Conservation (phyloP, 1,140 invertebrate species). For the Drosophila quadrilineata region DNA sequence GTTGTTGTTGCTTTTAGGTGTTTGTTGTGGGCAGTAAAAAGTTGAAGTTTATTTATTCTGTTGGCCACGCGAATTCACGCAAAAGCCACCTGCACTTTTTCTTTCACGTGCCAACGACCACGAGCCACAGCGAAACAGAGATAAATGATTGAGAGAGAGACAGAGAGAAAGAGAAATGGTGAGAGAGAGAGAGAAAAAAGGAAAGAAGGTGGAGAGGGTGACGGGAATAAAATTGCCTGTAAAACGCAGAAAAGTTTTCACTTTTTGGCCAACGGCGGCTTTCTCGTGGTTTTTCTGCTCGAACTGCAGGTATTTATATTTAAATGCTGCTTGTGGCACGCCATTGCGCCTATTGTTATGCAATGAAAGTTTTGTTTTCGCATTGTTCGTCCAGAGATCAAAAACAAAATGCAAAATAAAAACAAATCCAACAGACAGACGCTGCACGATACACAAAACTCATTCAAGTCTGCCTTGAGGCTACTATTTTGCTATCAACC, state of each 20-base stretch:
- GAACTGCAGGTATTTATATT: constrained; percentile 73
- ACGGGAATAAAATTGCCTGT: constrained; percentile 42
- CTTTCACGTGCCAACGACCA: constrained; percentile 67
- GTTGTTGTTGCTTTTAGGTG: not conserved
- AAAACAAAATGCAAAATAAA: not conserved
- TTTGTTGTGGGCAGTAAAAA: constrained; percentile 57
- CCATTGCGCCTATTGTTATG: constrained; percentile 77
- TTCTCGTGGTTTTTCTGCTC: constrained; percentile 46
- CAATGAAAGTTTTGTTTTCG: constrained; percentile 67
- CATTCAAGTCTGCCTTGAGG: not conserved
- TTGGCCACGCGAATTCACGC: constrained; percentile 31
- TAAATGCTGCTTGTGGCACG: constrained; percentile 70
- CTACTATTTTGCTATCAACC: not conserved
- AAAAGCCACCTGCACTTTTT: constrained; percentile 73
- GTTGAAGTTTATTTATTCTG: constrained; percentile 71
- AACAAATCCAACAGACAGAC: not conserved
- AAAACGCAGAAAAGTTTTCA: constrained; percentile 70
- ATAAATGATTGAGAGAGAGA: not conserved
- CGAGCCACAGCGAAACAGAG: constrained; percentile 23
- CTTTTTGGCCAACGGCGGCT: constrained; percentile 42
- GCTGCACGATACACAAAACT: not conserved
- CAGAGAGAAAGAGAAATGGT: constrained; percentile 11
- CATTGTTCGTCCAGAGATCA: constrained; percentile 29
- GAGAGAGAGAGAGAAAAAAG: not conserved
- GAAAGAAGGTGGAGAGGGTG: not conserved